These are phyloP conservation scores for Delphinapterus leucas DNA, from an alignment of 2,113 vertebrate genomes.

Conservation along the genomic window DNA sequence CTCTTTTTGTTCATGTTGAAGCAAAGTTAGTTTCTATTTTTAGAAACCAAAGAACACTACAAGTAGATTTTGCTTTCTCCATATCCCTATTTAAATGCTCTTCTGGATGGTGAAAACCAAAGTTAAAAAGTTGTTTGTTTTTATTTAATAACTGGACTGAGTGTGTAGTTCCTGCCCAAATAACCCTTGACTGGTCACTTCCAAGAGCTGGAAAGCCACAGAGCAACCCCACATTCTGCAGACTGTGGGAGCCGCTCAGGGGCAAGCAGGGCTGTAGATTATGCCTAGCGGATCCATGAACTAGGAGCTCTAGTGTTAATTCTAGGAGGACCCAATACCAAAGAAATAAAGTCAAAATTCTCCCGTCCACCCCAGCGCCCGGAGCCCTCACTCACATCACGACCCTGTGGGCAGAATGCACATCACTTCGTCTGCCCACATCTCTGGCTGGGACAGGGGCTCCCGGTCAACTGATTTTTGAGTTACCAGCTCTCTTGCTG, in stretches of 20 bases:
- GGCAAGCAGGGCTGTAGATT: background rate
- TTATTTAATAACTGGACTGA: background rate
- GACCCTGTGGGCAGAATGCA: background rate
- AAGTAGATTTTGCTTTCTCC: background rate
- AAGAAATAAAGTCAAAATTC: no score
- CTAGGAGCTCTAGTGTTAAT: background rate
- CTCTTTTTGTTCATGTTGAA: background rate
- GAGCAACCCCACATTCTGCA: fast-evolving
- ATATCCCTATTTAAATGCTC: background rate
- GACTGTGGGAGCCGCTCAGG: fast-evolving
- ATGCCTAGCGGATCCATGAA: fast-evolving
- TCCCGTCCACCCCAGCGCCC: background rate
- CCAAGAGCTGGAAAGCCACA: background rate
- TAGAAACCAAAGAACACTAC: background rate
- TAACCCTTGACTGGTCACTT: fast-evolving
- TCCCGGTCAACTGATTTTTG: fast-evolving
- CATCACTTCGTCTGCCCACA: fast-evolving
- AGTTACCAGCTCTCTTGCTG: background rate
- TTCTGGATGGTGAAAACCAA: background rate
- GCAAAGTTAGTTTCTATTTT: background rate
- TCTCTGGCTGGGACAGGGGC: background rate
- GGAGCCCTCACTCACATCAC: fast-evolving
- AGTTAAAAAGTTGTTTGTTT: background rate
- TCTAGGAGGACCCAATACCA: background rate
- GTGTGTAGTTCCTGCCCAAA: background rate